These are phyloP conservation scores for Nasonia giraulti DNA, from an alignment of 1,140 invertebrate species.

Conservation along the genomic window DNA sequence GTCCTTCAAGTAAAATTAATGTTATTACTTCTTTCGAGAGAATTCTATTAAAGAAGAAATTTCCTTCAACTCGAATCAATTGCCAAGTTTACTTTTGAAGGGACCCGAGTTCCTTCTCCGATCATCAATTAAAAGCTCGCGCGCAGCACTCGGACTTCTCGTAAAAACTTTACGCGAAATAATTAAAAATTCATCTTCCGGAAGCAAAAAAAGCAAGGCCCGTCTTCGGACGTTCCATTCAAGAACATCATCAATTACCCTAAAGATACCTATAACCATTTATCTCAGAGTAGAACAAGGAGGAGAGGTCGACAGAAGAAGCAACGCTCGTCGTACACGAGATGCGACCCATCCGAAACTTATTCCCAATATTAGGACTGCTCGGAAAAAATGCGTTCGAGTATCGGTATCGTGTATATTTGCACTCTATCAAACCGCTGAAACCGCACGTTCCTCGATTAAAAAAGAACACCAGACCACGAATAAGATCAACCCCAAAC, in stretches of 20 bases:
- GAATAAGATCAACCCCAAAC: neutral
- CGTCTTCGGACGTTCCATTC: neutral
- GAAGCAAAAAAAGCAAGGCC: neutral
- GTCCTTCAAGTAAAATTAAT: slow-evolving; percentile 37
- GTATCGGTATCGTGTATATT: too few species aligned
- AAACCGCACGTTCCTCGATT: neutral
- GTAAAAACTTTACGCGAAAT: slow-evolving; percentile 1
- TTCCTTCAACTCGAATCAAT: slow-evolving; percentile 40
- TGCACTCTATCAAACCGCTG: too few species aligned
- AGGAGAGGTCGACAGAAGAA: too few species aligned
- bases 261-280: neutral
- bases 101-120: neutral
- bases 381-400: too few species aligned
- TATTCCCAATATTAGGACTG: too few species aligned
- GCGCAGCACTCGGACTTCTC: neutral
- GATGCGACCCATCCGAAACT: too few species aligned
- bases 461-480: neutral
- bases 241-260: neutral
- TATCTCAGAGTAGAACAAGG: too few species aligned
- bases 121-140: slow-evolving; percentile 38
- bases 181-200: neutral
- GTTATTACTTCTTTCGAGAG: slow-evolving; percentile 31
- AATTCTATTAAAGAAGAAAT: slow-evolving; percentile 39
- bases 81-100: slow-evolving; percentile 31
- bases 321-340: too few species aligned